Conservation (phyloP, 2,888 invertebrate genomes). For the Drosophila meridionalis region DNA sequence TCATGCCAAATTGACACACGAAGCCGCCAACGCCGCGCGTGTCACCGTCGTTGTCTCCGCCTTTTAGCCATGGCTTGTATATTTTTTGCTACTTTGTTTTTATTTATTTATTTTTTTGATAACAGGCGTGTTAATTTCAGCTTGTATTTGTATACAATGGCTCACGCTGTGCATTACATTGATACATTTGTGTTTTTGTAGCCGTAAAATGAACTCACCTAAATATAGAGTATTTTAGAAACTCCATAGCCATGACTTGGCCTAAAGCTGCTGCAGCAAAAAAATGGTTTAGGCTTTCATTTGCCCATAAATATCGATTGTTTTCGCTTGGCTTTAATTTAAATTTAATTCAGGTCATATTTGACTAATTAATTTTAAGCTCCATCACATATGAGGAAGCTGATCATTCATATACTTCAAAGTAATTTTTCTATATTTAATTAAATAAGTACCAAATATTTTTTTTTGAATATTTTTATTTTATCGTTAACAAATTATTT, state of each 20-base stretch:
- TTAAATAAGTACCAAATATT: no score
- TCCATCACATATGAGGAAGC: no score
- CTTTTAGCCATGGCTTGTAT: constrained; percentile 63
- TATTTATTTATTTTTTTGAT: constrained; percentile 46
- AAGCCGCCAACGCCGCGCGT: constrained; percentile 57
- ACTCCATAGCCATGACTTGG: background rate
- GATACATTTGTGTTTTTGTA: background rate
- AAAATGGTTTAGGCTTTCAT: background rate
- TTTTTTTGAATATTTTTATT: no score
- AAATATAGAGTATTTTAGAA: no score
- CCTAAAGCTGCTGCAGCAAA: background rate
- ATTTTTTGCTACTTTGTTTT: constrained; percentile 21
- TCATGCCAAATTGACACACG: constrained; percentile 64
- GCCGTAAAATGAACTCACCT: no score
- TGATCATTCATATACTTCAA: no score
- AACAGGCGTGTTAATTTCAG: constrained; percentile 73
- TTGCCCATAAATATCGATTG: background rate
- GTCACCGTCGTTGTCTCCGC: constrained; percentile 51
- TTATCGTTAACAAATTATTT: no score
- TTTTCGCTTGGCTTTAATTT: background rate
- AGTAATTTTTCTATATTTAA: background rate
- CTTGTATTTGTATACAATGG: constrained; percentile 38
- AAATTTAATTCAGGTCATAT: background rate
- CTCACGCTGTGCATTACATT: constrained; percentile 26
- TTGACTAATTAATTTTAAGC: background rate